Conservation (phyloP, 2,888 invertebrate species). For the Brenthis daphne region DNA sequence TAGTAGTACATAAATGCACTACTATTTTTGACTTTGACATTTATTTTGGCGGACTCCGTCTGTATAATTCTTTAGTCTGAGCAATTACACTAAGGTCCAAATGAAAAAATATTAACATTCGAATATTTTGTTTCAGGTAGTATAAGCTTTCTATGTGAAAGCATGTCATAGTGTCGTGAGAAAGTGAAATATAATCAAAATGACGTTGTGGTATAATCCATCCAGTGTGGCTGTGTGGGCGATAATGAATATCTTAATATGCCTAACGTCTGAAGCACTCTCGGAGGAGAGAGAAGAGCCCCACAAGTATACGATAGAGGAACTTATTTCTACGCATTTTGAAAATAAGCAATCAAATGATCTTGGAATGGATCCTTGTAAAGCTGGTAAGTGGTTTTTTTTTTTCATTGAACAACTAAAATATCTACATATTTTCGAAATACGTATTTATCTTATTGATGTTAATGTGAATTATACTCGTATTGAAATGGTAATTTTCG, state of each 20-base stretch:
- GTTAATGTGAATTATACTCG: too few species aligned
- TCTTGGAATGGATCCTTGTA: conserved; percentile 92
- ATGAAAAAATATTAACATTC: background rate
- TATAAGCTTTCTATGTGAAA: conserved; percentile 44
- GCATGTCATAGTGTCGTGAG: conserved; percentile 61
- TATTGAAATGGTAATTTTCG: too few species aligned
- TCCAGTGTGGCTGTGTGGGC: conserved; percentile 52
- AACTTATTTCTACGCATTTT: conserved; percentile 85
- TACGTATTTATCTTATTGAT: too few species aligned
- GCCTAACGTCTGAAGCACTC: conserved; percentile 50
- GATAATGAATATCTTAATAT: conserved; percentile 58
- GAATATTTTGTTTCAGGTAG: conserved; percentile 66
- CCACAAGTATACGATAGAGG: conserved; percentile 85
- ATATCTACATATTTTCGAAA: background rate
- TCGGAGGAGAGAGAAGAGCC: conserved; percentile 64
- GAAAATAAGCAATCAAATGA: conserved; percentile 87
- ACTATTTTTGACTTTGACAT: too few species aligned
- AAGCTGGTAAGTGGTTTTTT: conserved; percentile 86
- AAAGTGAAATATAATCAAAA: conserved; percentile 53
- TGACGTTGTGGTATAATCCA: conserved; percentile 57
- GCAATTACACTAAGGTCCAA: background rate
- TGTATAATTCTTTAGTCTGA: too few species aligned
- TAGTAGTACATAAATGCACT: too few species aligned
- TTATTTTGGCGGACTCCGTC: too few species aligned
- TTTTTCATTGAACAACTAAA: background rate